phyloP scores from a whole-genome alignment of 30 jellyfish, hydroid and myxozoan genomes.

The Turritopsis dohrnii region DNA sequence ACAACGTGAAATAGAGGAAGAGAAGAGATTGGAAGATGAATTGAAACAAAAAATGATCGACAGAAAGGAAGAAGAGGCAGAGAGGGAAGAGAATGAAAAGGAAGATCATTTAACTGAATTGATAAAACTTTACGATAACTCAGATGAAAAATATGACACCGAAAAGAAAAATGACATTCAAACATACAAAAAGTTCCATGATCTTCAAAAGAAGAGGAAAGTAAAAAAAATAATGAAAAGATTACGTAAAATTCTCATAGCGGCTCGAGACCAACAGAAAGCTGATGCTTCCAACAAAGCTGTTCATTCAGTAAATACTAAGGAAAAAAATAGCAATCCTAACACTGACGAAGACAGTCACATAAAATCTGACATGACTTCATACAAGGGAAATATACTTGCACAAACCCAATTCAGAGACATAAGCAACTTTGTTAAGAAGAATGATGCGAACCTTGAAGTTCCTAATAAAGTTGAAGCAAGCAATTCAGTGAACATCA shows the following conservation, averaged over 20 bases:
- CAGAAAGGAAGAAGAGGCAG: conserved; percentile 6
- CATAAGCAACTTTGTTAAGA: not conserved
- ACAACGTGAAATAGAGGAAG: not conserved
- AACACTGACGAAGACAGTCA: not conserved
- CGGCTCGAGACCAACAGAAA: not conserved
- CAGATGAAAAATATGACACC: not conserved
- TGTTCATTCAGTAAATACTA: too few species aligned
- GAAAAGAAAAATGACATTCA: not conserved
- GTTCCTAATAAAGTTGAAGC: not conserved
- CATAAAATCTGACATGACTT: not conserved
- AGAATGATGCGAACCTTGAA: not conserved
- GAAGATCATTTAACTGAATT: not conserved
- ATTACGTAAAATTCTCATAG: not conserved
- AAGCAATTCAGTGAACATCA: not conserved
- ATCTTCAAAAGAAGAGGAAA: not conserved
- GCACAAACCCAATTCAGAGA: not conserved
- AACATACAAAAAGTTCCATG: not conserved
- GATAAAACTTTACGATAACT: not conserved
- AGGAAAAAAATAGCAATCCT: not conserved
- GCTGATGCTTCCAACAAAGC: too few species aligned
- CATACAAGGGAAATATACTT: not conserved
- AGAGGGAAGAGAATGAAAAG: conserved; percentile 9
- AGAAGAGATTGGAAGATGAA: not conserved
- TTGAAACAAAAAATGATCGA: conserved; percentile 6
- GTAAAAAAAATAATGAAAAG: not conserved